Base-by-base conservation (phyloP, 2,888 invertebrate genomes). In the Hirtodrosophila histrioides region DNA sequence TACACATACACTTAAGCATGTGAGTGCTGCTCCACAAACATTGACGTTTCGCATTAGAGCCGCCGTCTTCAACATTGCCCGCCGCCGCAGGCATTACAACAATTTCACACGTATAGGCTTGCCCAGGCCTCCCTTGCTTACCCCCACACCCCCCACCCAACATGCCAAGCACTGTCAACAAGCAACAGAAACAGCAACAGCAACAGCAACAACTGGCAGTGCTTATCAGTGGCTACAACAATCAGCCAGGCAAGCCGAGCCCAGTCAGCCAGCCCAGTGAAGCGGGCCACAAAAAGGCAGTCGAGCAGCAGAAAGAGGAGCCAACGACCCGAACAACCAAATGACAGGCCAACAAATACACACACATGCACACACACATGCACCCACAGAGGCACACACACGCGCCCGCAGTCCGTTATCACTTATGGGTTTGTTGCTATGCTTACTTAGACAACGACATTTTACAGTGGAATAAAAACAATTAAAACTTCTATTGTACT, bases 191-290 rank as follows among this genome's bases (percentile, higher is more conserved):
- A 17, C 17, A 56, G 12, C 31, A 39, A 31, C 40, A 54, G 27
- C 43, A 40, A 27, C 49, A 62, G 24, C 49, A 56, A 61, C 44
- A 48, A 44, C 51, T 62, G 55, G 62, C 58, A 49, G 58, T 54
- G 74, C 78, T 85, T 80, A 80, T 80, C 86, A 82, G 71, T 65
- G 66, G 72, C 72, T 64, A 57, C 76, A 82, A 81, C 75, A 85
- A 75, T 81, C 64, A 75, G 61, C 49, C 78, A 55, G 57, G 45
- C 72, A 65, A 58, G 41, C 41, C 44, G 50, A 48, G 64, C 53
- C 51, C 40, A 48, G 56, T 17, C 17, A 17, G 11, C 46, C 35
- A 46, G 49, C 44, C 35, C 53, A 60, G 41, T 35, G 51, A 36
- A 45, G 63, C 39, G 63, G 33, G 45, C 57, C 43, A 54, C 74